A percentile compares a stretch with the other conserved stretches of the same genome.
phyloP scores from a whole-genome alignment of 2,113 vertebrate species.

The Charadrius vociferus region DNA sequence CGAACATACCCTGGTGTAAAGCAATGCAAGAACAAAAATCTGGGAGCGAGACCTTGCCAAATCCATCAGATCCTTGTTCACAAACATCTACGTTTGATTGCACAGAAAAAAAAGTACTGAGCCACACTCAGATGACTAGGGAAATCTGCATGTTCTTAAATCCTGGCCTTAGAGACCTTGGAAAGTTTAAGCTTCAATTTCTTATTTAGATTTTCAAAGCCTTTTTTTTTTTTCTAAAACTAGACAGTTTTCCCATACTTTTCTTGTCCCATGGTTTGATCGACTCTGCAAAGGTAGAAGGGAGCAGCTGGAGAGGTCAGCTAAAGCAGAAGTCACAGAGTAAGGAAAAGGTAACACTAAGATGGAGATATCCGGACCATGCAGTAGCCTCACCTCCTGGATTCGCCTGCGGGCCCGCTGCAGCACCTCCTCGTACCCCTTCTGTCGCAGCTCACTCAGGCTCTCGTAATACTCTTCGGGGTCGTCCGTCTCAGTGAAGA shows the following conservation, averaged over 20 bases:
- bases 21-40: background rate
- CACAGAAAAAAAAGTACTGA: background rate
- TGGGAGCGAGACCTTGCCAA: background rate
- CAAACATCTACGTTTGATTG: rapidly evolving
- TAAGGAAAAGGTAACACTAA: background rate
- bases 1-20: background rate
- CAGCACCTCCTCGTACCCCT: conserved; percentile 93
- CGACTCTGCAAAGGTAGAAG: background rate
- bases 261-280: background rate
- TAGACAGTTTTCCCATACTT: background rate
- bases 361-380: background rate
- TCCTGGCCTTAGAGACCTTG: background rate
- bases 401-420: conserved; percentile 85
- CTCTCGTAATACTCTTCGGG: conserved; percentile 97
- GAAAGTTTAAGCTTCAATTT: background rate
- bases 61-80: background rate
- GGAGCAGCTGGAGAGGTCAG: background rate
- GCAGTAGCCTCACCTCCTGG: conserved; percentile 83
- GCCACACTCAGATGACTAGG: too few species aligned
- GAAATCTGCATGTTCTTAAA: background rate
- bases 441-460: conserved; percentile 91
- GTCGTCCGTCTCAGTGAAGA: conserved; percentile 92
- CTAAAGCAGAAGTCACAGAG: background rate
- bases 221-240: background rate
- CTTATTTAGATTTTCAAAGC: background rate